Evolutionary conservation across 2,888 invertebrate species (phyloP).

Genomic region (Vannuccia rotundouncinata): DNA sequence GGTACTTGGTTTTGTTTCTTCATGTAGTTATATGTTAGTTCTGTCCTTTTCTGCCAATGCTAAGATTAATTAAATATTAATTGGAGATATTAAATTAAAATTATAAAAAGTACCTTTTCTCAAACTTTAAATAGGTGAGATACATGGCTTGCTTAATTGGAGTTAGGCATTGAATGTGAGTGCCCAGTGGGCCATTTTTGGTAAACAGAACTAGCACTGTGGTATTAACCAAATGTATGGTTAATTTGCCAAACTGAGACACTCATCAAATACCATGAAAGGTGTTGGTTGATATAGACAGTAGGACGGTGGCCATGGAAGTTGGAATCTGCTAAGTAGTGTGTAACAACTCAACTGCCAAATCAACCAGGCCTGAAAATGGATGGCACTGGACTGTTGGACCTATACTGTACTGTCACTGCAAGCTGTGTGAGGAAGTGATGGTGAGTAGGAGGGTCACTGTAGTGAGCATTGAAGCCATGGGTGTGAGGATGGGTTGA

Average conservation of each 20-base stretch:
- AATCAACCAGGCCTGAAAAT: conserved; percentile 66
- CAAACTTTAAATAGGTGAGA: conserved; percentile 72
- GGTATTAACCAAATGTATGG: conserved; percentile 70
- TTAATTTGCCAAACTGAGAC: conserved; percentile 65
- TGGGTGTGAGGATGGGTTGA: conserved; percentile 61
- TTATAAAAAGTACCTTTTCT: no score
- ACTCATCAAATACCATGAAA: conserved; percentile 63
- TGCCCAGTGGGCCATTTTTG: conserved; percentile 69
- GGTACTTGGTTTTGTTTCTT: no score
- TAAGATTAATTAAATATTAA: no score
- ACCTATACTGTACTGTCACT: conserved; percentile 59
- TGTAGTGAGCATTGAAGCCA: conserved; percentile 63
- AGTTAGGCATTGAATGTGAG: conserved; percentile 58
- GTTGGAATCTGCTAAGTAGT: conserved; percentile 66
- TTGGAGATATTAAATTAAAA: no score
- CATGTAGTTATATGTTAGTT: no score
- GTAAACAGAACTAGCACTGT: conserved; percentile 74
- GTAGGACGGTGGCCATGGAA: conserved; percentile 71
- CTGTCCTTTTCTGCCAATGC: no score
- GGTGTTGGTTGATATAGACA: conserved; percentile 65
- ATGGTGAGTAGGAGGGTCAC: conserved; percentile 62
- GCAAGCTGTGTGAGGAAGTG: conserved; percentile 42
- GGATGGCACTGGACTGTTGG: conserved; percentile 63
- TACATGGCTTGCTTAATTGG: conserved; percentile 62
- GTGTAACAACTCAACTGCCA: conserved; percentile 65